Base-by-base conservation (phyloP, 2,797 vertebrate species). In the Triplophysa bombifrons region DNA sequence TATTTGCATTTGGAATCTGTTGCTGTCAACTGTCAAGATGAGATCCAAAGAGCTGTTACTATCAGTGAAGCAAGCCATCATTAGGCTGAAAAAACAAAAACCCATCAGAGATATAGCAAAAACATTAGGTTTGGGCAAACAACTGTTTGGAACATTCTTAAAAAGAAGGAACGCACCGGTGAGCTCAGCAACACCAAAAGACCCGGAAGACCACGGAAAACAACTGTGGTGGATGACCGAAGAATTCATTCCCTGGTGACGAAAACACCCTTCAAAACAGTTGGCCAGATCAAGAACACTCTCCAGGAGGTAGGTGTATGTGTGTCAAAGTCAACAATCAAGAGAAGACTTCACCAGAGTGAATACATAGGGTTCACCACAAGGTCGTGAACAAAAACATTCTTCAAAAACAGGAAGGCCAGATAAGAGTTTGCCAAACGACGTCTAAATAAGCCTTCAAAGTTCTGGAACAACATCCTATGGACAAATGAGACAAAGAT, bases 1-100 rank as follows among this genome's bases (percentile, higher is more conserved):
- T 27, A 27, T 27, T 1, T 27, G 25, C 25, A 27, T 27, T 27
- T 27, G 25, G 25, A 27, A 27, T 27, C 25, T 27, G 25, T 27
- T 27, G 25, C 25, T 27, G 25, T 27, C 25, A 27, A 27, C 25
- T 27, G 25, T 27, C 25, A 27, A 27, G 48, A 81, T 80, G 65
- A 81, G 60, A 38, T 78, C 74, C 53, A 82, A 74, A 83, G 64
- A 80, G 30, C 70, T 70, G 70, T 78, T 80, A 61, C 76, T 82
- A 53, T 55, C 73, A 80, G 73, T 83, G 60, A 83, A 77, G 72
- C 65, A 81, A 80, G 78, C 78, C 78, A 84, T 81, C 75, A 71
- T 81, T 83, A 72, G 68, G 60, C 72, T 64, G 11, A 63, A 51
- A 63, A 74, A 63, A 30, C 58, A 63, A 63, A 22, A 22, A 22